Evolutionary conservation across 1,140 invertebrate genomes (phyloP).

Genomic region (Thereuonema tuberculata): DNA sequence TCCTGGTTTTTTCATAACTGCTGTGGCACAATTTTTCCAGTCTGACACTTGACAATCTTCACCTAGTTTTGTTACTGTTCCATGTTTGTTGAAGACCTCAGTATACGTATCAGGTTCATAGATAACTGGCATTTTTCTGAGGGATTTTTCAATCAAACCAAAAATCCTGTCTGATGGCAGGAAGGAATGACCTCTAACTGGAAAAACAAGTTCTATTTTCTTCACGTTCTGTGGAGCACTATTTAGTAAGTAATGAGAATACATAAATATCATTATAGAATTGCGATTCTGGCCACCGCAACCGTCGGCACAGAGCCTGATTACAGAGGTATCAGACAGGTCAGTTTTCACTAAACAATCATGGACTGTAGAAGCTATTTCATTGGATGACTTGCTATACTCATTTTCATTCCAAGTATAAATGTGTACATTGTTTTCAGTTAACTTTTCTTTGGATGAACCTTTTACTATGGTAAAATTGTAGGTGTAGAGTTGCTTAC

Average conservation of each 20-base stretch:
- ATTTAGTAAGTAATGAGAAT: slow-evolving; percentile 19
- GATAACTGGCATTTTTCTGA: not conserved
- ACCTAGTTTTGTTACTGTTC: not conserved
- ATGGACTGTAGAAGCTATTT: slow-evolving; percentile 23
- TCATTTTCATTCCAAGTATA: slow-evolving; percentile 26
- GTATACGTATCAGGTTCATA: not conserved
- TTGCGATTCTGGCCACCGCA: not conserved
- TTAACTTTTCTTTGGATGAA: slow-evolving; percentile 13
- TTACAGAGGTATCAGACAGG: not conserved
- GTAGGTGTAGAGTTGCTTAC: slow-evolving; percentile 25
- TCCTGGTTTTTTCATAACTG: not conserved
- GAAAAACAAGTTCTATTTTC: slow-evolving; percentile 16
- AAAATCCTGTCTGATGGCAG: not conserved
- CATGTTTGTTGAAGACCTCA: not conserved
- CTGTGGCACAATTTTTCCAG: not conserved
- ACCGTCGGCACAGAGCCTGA: not conserved
- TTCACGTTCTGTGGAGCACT: slow-evolving; percentile 19
- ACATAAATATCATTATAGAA: slow-evolving; percentile 10
- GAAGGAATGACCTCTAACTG: not conserved
- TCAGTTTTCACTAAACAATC: not conserved
- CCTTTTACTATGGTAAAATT: slow-evolving; percentile 26
- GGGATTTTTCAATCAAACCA: not conserved
- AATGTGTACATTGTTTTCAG: slow-evolving; percentile 19
- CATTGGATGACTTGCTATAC: slow-evolving; percentile 22
- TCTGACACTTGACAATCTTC: not conserved